Evolutionary conservation across 2,888 invertebrate genomes (phyloP).

Genomic region (Dynastes maya): DNA sequence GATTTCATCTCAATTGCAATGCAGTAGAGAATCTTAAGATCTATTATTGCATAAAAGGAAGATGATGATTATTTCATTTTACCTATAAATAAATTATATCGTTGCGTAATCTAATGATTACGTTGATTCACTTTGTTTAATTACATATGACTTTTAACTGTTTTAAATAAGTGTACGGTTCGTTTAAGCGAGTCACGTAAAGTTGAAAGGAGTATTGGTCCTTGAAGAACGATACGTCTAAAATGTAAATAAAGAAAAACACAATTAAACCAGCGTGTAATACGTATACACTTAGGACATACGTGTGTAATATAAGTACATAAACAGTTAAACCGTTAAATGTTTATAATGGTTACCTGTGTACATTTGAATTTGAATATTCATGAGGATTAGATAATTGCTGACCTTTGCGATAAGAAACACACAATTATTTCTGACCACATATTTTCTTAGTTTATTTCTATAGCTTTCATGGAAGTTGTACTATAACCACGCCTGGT

Average conservation of each 20-base stretch:
- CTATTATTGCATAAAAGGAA: neutral
- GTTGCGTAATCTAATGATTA: neutral
- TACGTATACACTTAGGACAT: neutral
- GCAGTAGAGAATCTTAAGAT: neutral
- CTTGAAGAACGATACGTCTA: conserved; percentile 14
- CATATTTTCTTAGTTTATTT: conserved; percentile 16
- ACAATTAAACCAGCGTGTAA: neutral
- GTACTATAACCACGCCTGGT: conserved; percentile 14
- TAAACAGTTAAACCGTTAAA: conserved; percentile 10
- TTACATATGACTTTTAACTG: neutral
- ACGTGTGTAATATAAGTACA: neutral
- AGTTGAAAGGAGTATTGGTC: conserved; percentile 24
- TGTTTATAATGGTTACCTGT: neutral
- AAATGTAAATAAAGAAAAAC: conserved; percentile 28
- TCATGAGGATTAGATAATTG: conserved; percentile 38
- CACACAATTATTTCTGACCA: neutral
- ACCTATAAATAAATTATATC: neutral
- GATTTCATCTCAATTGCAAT: neutral
- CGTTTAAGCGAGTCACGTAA: conserved; percentile 6
- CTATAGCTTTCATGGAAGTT: conserved; percentile 13
- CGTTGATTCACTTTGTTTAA: conserved; percentile 10
- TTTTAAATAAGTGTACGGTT: neutral
- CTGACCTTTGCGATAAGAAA: conserved; percentile 35
- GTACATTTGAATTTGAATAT: conserved; percentile 4
- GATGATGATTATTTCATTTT: neutral